These are phyloP conservation scores for Shargacucullia verbasci DNA, from an alignment of 2,888 invertebrate species.

Conservation along the genomic window DNA sequence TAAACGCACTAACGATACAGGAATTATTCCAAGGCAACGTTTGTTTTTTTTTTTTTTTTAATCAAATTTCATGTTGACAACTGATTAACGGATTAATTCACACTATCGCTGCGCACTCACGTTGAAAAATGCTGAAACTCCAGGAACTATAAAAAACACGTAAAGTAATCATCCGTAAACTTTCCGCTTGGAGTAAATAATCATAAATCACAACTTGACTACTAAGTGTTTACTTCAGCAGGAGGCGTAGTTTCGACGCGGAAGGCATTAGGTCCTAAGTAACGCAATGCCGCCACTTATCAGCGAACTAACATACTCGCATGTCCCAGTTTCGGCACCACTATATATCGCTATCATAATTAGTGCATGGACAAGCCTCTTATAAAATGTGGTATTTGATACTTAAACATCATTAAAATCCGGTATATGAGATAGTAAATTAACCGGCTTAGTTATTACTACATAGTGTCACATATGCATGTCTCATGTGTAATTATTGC, in stretches of 20 bases:
- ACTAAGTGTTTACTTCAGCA: neutral
- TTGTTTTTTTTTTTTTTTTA: no score
- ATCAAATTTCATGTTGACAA: no score
- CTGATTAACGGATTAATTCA: no score
- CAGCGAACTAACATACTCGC: constrained; percentile 10
- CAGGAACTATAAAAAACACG: no score
- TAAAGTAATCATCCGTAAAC: no score
- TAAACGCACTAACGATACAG: no score
- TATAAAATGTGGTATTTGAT: constrained; percentile 36
- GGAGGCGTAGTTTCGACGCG: constrained; percentile 23
- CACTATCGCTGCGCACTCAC: no score
- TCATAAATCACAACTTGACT: neutral
- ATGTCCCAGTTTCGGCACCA: constrained; percentile 48
- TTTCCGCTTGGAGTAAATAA: no score
- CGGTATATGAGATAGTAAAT: constrained; percentile 30
- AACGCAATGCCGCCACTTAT: constrained; percentile 22
- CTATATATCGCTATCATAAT: constrained; percentile 47
- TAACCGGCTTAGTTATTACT: constrained; percentile 27
- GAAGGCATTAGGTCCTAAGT: constrained; percentile 26
- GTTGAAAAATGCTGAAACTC: no score
- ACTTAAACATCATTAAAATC: constrained; percentile 33
- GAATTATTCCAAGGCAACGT: no score
- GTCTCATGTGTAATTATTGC: constrained; percentile 27
- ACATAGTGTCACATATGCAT: constrained; percentile 8
- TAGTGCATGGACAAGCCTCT: constrained; percentile 46